Conservation (phyloP, 1,140 invertebrate genomes). For the Drosophila quadrilineata region DNA sequence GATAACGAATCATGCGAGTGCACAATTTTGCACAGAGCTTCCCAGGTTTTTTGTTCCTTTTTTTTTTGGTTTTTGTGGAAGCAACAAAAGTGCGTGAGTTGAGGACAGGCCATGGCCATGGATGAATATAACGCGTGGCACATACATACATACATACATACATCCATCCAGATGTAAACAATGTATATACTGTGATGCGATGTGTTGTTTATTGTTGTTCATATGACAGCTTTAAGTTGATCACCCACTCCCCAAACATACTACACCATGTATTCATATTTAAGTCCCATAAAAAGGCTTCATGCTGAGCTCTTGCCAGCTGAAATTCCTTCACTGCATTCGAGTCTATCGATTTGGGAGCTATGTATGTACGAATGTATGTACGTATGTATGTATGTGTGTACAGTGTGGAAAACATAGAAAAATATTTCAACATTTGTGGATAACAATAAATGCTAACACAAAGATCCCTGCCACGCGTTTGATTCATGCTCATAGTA, state of each 20-base stretch:
- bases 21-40: conserved; percentile 54
- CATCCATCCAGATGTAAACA: neutral
- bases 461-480: conserved; percentile 31
- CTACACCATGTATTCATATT: too few species aligned
- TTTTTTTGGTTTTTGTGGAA: conserved; percentile 19
- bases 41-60: neutral
- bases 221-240: conserved; percentile 11
- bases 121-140: neutral
- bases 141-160: neutral
- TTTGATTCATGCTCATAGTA: too few species aligned
- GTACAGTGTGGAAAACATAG: conserved; percentile 35
- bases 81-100: conserved; percentile 35
- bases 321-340: conserved; percentile 41
- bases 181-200: too few species aligned
- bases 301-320: conserved; percentile 16
- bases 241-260: conserved; percentile 26
- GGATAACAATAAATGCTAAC: conserved; percentile 48
- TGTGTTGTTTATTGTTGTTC: conserved; percentile 19
- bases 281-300: conserved; percentile 53
- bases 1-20: conserved; percentile 75
- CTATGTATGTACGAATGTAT: neutral
- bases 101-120: neutral
- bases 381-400: neutral
- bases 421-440: conserved; percentile 60
- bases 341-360: conserved; percentile 8